Percentiles rank a stretch among this genome's conserved stretches.
These are phyloP conservation scores for Monoplex corrugatus DNA, from an alignment of 2,888 invertebrate species.

Conservation along the genomic window DNA sequence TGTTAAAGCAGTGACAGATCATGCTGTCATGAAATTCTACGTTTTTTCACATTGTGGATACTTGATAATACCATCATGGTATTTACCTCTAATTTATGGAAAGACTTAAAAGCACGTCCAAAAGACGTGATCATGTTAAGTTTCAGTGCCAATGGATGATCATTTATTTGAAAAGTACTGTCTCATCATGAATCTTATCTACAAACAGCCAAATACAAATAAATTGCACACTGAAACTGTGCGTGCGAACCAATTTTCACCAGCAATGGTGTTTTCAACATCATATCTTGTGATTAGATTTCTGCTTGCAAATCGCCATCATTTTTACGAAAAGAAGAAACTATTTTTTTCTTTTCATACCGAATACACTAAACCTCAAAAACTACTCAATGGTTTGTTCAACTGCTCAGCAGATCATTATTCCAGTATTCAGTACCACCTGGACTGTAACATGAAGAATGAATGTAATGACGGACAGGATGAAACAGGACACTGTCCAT, in stretches of 20 bases:
- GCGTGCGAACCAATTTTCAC: not conserved
- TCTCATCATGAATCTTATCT: no score
- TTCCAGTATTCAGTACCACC: not conserved
- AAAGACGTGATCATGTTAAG: no score
- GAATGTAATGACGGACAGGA: not conserved
- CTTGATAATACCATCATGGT: no score
- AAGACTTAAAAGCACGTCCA: no score
- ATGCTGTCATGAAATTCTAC: no score
- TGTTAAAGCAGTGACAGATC: no score
- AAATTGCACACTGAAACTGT: not conserved
- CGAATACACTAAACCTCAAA: not conserved
- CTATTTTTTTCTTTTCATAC: not conserved
- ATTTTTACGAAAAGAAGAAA: not conserved
- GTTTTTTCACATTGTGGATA: no score
- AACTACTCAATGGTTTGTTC: not conserved
- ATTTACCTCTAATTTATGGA: no score
- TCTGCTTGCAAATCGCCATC: no score
- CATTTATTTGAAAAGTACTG: no score
- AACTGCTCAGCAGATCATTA: not conserved
- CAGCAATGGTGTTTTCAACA: not conserved
- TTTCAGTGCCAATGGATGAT: no score
- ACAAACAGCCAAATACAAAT: not conserved
- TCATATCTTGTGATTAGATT: not conserved
- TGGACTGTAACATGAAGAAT: not conserved
- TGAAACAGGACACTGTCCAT: slow-evolving; percentile 4